A percentile compares a stretch with the other conserved stretches of the same genome.
Evolutionary conservation across 1,140 invertebrate genomes (phyloP).

Genomic region (Aphaenogaster ashmeadi): DNA sequence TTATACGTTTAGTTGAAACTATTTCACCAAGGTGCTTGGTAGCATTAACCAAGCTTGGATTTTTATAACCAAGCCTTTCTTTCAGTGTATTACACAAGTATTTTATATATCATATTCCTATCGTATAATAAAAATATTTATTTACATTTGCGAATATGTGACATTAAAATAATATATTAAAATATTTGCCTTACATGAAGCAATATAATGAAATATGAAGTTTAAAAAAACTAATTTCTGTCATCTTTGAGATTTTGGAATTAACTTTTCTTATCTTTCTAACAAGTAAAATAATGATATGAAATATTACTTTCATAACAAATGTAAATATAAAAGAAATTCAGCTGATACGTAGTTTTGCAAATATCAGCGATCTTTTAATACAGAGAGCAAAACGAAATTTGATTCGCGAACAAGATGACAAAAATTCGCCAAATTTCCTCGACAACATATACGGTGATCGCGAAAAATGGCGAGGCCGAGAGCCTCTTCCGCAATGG

Average conservation of each 20-base stretch:
- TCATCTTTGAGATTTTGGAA: neutral
- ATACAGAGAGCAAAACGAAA: neutral
- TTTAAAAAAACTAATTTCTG: neutral
- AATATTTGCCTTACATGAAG: neutral
- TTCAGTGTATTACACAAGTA: neutral
- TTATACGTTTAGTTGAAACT: too few relatives aligned
- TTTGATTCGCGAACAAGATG: neutral
- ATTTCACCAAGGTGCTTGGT: too few relatives aligned
- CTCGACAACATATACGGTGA: neutral
- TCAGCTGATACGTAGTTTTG: neutral
- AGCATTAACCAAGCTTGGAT: too few relatives aligned
- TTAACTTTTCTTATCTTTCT: neutral
- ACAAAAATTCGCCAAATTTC: slow-evolving; percentile 23
- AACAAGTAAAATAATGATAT: neutral
- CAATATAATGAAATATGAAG: neutral
- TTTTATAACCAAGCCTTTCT: too few relatives aligned
- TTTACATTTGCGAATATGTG: neutral
- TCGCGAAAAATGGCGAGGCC: slow-evolving; percentile 62
- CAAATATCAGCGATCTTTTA: neutral
- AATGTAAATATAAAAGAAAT: neutral
- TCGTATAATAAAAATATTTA: neutral
- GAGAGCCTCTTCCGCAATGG: slow-evolving; percentile 50
- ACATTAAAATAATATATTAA: neutral
- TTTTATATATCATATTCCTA: neutral
- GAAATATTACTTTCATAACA: neutral